Percentiles rank a stretch among this genome's conserved stretches.
Evolutionary conservation across 2,888 invertebrate genomes (phyloP).

Genomic region (Diplazon laetatorius): DNA sequence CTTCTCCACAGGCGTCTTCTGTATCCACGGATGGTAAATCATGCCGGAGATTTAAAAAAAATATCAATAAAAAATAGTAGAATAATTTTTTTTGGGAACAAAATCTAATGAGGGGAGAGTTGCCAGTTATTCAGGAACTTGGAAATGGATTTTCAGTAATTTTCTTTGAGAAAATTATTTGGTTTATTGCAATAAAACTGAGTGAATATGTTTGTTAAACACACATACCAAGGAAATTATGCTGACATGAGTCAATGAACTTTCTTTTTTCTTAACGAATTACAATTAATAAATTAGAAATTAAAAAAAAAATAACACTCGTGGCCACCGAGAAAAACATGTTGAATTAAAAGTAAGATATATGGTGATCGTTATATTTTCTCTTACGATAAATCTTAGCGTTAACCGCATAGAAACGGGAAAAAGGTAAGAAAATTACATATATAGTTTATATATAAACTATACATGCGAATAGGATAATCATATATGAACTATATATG

Average conservation of each 20-base stretch:
- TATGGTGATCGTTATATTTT: background rate
- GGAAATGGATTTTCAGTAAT: no score
- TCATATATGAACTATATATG: no score
- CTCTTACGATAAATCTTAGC: background rate
- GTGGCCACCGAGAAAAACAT: conserved; percentile 20
- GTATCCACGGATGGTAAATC: background rate
- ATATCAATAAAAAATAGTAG: no score
- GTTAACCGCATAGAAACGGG: conserved; percentile 39
- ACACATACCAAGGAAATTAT: background rate
- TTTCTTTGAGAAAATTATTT: no score
- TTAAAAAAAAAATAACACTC: background rate
- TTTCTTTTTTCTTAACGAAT: conserved; percentile 32
- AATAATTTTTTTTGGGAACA: no score
- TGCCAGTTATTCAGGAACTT: no score
- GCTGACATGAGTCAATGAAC: conserved; percentile 11
- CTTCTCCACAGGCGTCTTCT: background rate
- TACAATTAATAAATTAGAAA: conserved; percentile 14
- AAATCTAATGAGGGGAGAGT: no score
- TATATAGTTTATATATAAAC: background rate
- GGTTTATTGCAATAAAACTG: no score
- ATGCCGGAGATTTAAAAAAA: background rate
- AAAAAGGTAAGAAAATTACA: background rate
- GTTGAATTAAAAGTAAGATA: background rate
- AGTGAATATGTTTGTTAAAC: background rate
- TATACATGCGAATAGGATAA: no score